A percentile compares a stretch with the other conserved stretches of the same genome.
Evolutionary conservation across 1,140 invertebrate species (phyloP).

Genomic region (Meloidogyne hapla): DNA sequence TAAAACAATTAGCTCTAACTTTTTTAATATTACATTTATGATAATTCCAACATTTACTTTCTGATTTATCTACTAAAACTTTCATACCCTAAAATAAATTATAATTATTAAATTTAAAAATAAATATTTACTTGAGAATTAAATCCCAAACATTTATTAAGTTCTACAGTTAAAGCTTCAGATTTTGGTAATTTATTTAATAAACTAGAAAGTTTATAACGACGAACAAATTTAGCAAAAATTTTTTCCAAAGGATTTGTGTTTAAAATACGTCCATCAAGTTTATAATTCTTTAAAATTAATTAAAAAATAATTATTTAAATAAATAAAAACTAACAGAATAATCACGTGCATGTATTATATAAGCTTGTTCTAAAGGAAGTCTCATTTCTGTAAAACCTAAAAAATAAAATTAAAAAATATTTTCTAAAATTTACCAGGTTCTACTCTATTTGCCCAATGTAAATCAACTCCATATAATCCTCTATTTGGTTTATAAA

Average conservation of each 20-base stretch:
- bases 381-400: not conserved
- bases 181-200: constrained; percentile 1
- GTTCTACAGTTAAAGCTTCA: not conserved
- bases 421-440: not conserved
- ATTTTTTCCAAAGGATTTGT: constrained; percentile 2
- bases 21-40: constrained; percentile 6
- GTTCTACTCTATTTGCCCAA: not conserved
- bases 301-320: not conserved
- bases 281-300: constrained; percentile 2
- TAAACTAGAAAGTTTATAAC: not conserved
- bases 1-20: constrained; percentile 1
- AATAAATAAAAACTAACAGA: not conserved
- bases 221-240: not conserved
- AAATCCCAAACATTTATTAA: not conserved
- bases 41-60: constrained; percentile 6
- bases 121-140: not conserved
- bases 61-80: not conserved
- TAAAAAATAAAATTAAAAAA: not conserved
- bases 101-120: not conserved
- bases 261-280: not conserved
- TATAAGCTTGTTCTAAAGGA: constrained; percentile 1
- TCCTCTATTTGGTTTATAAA: constrained; percentile 3
- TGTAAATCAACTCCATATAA: constrained; percentile 1
- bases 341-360: not conserved
- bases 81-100: not conserved